These are phyloP conservation scores for Coronaproctus castanopsis DNA, from an alignment of 2,888 invertebrate genomes.

Conservation along the genomic window DNA sequence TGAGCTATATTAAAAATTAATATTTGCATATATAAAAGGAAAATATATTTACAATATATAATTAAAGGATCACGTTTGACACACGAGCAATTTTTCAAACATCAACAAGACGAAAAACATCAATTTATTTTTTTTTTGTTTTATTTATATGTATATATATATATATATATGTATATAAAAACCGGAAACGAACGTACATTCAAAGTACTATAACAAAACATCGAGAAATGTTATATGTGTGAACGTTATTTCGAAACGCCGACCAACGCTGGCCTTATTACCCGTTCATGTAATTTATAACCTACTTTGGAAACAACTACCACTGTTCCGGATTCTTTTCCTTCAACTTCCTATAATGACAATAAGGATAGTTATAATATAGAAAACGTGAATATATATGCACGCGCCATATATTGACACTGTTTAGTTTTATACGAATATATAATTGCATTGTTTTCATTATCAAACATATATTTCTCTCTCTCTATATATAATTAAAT, in stretches of 20 bases:
- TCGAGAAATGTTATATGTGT: too few species aligned
- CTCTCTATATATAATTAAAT: too few species aligned
- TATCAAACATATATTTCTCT: not conserved
- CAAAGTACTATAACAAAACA: too few species aligned
- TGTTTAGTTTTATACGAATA: not conserved
- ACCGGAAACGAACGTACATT: not conserved
- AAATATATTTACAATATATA: not conserved
- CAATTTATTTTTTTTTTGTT: not conserved
- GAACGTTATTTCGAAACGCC: constrained; percentile 67
- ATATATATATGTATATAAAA: not conserved
- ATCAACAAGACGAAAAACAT: not conserved
- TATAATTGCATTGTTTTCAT: not conserved
- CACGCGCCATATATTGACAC: not conserved
- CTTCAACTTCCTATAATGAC: constrained; percentile 43
- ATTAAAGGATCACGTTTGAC: not conserved
- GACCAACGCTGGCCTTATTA: constrained; percentile 86
- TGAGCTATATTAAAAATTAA: too few species aligned
- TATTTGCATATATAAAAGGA: too few species aligned
- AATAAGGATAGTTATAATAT: too few species aligned
- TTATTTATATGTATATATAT: not conserved
- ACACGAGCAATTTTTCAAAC: not conserved
- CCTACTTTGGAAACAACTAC: constrained; percentile 88
- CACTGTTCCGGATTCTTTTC: constrained; percentile 65
- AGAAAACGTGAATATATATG: too few species aligned
- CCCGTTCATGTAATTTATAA: constrained; percentile 80